These are phyloP conservation scores for Vanessa cardui DNA, from an alignment of 2,888 invertebrate genomes.

Conservation along the genomic window DNA sequence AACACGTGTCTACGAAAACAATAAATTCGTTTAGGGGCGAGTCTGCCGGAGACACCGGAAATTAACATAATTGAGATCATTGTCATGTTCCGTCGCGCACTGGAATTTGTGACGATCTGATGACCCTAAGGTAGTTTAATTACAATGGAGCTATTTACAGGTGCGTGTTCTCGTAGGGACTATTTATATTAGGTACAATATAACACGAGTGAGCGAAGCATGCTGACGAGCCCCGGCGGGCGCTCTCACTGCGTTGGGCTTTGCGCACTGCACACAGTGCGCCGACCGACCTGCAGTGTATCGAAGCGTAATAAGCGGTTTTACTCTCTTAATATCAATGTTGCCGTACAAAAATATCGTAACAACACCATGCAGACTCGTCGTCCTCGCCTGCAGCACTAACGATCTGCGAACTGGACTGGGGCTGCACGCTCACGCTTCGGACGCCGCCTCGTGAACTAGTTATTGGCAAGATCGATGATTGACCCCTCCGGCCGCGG, in stretches of 20 bases:
- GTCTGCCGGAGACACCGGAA: conserved; percentile 9
- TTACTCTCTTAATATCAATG: conserved; percentile 17
- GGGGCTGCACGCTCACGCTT: not conserved
- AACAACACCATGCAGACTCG: conserved; percentile 26
- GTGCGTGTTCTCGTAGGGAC: conserved; percentile 13
- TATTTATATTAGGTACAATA: conserved; percentile 19
- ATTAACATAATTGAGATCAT: conserved; percentile 59
- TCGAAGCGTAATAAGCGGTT: conserved; percentile 18
- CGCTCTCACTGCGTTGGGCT: not conserved
- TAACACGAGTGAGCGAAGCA: conserved; percentile 23
- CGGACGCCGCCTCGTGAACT: not conserved
- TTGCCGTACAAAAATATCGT: conserved; percentile 52
- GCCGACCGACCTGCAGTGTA: conserved; percentile 21
- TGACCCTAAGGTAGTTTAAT: conserved; percentile 14
- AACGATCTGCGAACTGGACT: not conserved
- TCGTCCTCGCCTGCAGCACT: not conserved
- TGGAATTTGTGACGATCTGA: conserved; percentile 55
- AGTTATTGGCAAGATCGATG: not conserved
- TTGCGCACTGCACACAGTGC: not conserved
- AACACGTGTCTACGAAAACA: conserved; percentile 4
- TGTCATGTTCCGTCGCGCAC: conserved; percentile 38
- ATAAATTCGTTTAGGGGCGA: conserved; percentile 16
- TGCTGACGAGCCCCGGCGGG: not conserved
- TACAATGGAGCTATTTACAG: conserved; percentile 19
- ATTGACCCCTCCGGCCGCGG: not conserved